Percentiles rank a stretch among this genome's conserved stretches.
Evolutionary conservation across 1,140 invertebrate species (phyloP).

Genomic region (Adelges cooleyi): DNA sequence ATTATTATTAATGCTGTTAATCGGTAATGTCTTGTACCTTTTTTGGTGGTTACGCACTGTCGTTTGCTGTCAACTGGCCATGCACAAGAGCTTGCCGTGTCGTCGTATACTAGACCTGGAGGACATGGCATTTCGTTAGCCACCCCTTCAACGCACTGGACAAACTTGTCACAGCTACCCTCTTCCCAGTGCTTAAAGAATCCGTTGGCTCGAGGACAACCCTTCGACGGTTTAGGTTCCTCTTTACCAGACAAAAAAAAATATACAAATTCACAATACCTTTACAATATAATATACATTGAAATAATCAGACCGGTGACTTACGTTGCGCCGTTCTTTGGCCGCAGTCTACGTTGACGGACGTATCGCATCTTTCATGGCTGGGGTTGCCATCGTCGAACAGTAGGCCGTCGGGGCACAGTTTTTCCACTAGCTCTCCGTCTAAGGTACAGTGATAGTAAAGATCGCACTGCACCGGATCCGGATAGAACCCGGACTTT

Average conservation of each 20-base stretch:
- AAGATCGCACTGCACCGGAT: conserved; percentile 66
- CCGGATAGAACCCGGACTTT: conserved; percentile 61
- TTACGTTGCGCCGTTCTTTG: conserved; percentile 63
- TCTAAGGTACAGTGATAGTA: conserved; percentile 63
- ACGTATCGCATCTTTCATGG: conserved; percentile 64
- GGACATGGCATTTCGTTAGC: conserved; percentile 62
- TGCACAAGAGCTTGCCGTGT: conserved; percentile 58
- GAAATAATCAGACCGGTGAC: conserved; percentile 38
- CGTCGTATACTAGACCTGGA: conserved; percentile 67
- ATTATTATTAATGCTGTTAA: too few relatives aligned
- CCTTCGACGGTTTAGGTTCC: conserved; percentile 54
- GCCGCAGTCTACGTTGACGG: conserved; percentile 65
- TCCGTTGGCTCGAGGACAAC: conserved; percentile 67
- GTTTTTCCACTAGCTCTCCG: conserved; percentile 49
- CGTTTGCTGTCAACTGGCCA: conserved; percentile 54
- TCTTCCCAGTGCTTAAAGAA: conserved; percentile 67
- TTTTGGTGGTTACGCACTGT: conserved; percentile 43
- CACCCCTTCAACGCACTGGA: conserved; percentile 65
- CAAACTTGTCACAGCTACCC: conserved; percentile 67
- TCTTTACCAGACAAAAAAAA: conserved; percentile 43
- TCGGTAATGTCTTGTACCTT: conserved; percentile 14
- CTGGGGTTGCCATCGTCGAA: conserved; percentile 63
- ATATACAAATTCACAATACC: too few relatives aligned
- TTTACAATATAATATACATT: background rate
- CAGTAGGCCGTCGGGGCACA: conserved; percentile 71